Evolutionary conservation across 2,888 invertebrate genomes (phyloP), one percentile per base, ranked within the genome.

Genomic region (Dorcus hopei): DNA sequence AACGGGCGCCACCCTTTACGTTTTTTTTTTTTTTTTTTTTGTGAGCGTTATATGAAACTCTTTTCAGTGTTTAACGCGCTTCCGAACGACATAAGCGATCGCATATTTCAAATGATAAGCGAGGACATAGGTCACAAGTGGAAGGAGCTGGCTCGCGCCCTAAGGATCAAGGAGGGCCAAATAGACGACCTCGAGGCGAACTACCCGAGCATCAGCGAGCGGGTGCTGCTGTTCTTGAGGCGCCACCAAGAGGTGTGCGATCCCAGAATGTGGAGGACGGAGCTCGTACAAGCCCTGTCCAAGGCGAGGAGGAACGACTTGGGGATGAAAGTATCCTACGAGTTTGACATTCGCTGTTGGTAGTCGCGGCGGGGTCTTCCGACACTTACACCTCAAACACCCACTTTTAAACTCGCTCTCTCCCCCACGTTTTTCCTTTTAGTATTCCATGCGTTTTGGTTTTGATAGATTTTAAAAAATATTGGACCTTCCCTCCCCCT

Each of bases 121-220:
- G 19, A 55, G 11, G 65, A 71, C 38, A 70, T 77, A 11, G 76
- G 77, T 0, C 52, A 56, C 4, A 71, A 71, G 42, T 77, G 77
- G 76, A 68, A 65, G 38, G 71, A 74, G 11, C 66, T 78, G 40
- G 76, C 74, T 2, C 64, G 76, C 40, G 62, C 59, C 8, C 54
- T 78, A 26, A 40, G 55, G 0, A 53, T 77, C 2, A 59, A 58
- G 7, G 76, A 77, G 66, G 69, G 70, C 2, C 38, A 64, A 41
- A 74, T 78, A 9, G 76, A 77, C 54, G 59, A 69, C 11, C 59
- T 77, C 3, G 68, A 68, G 58, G 45, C 47, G 3, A 60, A 48
- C 26, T 52, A 69, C 41, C 49, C 47, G 2, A 57, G 60, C 11
- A 64, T 70, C 11, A 45, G 62, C 9, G 64, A 68, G 26, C 62